A percentile compares a stretch with the other conserved stretches of the same genome.
phyloP scores from a whole-genome alignment of 2,888 invertebrate species.

The Rhorus exstirpatorius region DNA sequence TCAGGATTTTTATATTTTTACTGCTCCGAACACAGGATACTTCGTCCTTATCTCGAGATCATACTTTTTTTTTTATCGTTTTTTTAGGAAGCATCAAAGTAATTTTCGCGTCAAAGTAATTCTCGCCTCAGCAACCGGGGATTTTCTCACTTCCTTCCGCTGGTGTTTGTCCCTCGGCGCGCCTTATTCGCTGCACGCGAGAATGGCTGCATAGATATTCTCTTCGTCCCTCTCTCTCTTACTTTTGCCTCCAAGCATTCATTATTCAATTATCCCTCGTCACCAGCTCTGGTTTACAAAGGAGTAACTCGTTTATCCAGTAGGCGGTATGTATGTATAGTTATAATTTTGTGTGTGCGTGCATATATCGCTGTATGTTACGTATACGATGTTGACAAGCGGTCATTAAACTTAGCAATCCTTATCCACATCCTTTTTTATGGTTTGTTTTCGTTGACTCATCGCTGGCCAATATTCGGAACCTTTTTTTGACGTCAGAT shows the following conservation, averaged over 20 bases:
- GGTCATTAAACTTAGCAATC: slow-evolving; percentile 51
- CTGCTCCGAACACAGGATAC: too few relatives aligned
- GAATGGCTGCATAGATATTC: slow-evolving; percentile 8
- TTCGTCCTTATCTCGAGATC: slow-evolving; percentile 18
- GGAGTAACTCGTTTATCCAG: slow-evolving; percentile 65
- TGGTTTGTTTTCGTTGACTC: not conserved
- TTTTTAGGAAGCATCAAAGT: slow-evolving; percentile 59
- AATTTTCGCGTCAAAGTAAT: slow-evolving; percentile 42
- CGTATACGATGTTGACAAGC: slow-evolving; percentile 35
- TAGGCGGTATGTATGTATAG: slow-evolving; percentile 19
- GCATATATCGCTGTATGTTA: slow-evolving; percentile 7
- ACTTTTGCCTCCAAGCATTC: slow-evolving; percentile 68
- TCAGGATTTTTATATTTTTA: too few relatives aligned
- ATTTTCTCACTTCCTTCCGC: slow-evolving; percentile 38
- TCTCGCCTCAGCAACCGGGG: slow-evolving; percentile 30
- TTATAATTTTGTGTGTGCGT: not conserved
- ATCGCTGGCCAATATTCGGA: not conserved
- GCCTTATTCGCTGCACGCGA: slow-evolving; percentile 19
- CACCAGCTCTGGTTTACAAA: slow-evolving; percentile 69
- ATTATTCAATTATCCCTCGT: slow-evolving; percentile 73
- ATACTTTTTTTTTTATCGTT: slow-evolving; percentile 33
- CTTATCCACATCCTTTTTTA: slow-evolving; percentile 25
- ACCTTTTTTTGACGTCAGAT: too few relatives aligned
- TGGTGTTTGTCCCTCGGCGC: not conserved
- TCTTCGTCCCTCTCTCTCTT: slow-evolving; percentile 12